Evolutionary conservation across 2,113 vertebrate genomes (phyloP), one percentile per base, ranked within the genome.

Genomic region (Phylloscopus whistleri): DNA sequence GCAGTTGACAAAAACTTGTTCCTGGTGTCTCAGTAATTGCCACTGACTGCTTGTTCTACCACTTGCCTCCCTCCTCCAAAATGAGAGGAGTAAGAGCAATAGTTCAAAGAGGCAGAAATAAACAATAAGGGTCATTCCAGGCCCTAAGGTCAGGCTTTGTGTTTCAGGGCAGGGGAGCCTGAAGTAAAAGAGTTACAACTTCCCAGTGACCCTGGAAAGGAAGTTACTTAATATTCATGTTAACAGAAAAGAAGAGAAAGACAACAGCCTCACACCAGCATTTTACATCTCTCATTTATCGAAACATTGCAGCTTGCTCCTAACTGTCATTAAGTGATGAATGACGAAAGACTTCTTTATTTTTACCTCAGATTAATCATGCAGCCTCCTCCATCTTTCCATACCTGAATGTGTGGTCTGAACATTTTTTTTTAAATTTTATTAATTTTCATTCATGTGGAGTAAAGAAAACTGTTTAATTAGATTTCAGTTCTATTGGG

Each of bases 151-250:
- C 95, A 96, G 87, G 79, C 68, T 72, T 41, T 67, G 11, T 70
- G 76, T 92, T 96, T 94, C 46, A 35, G n/a, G 16, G 14, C 33
- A 69, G 27, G 21, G 20, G 9, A 87, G 67, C 51, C 82, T 44
- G 6, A 91, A 97, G 64, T 77, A 93, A 95, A 97, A 74, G 52
- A 89, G 74, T 49, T 95, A 97, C 92, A 97, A 97, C 96, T 97
- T 97, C 93, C 97, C 84, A 96, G 88, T 97, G 95, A 97, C 95
- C 96, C 95, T 78, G 83, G 88, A 96, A 97, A 97, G 90, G 95
- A 97, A 97, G 97, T 97, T 96, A 97, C 93, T 98, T 97, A 97
- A 98, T 98, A 98, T 98, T 98, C 98, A 98, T 97, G 97, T 87
- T 97, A 97, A 98, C 97, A 98, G 98, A 97, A 96, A 95, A 96